A percentile compares a stretch with the other conserved stretches of the same genome.
phyloP scores from a whole-genome alignment of 2,113 vertebrate genomes.

The Dendrocopos noguchii region DNA sequence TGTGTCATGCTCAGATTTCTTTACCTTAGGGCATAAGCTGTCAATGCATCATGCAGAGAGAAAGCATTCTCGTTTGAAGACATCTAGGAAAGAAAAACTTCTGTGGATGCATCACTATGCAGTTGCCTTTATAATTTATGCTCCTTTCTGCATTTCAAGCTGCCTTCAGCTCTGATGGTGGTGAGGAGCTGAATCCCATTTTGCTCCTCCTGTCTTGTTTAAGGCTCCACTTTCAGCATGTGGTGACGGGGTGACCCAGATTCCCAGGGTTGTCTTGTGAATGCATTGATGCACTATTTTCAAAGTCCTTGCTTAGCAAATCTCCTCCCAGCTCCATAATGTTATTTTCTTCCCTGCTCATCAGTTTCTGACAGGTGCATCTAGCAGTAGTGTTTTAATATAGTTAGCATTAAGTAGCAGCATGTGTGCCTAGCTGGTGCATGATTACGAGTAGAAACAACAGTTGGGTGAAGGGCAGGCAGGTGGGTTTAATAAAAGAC shows the following conservation, averaged over 20 bases:
- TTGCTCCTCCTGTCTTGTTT: not conserved
- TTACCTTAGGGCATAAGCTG: slow-evolving; percentile 31
- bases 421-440: not conserved
- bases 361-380: not conserved
- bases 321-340: not conserved
- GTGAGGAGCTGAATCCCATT: not conserved
- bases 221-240: not conserved
- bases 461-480: not conserved
- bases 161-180: not conserved
- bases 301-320: not conserved
- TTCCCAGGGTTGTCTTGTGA: not conserved
- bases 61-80: not conserved
- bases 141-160: not conserved
- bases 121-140: slow-evolving; percentile 31
- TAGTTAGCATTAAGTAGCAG: not conserved
- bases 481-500: slow-evolving; percentile 28
- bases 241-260: not conserved
- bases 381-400: not conserved
- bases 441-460: not conserved
- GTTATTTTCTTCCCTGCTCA: not conserved
- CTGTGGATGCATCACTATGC: not conserved
- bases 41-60: not conserved
- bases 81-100: slow-evolving; percentile 8
- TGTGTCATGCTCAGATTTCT: not conserved
- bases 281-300: not conserved